Percentiles rank a stretch among this genome's conserved stretches.
These are phyloP conservation scores for Poeciliopsis turrubarensis DNA, from an alignment of 2,113 vertebrate genomes.

Conservation along the genomic window DNA sequence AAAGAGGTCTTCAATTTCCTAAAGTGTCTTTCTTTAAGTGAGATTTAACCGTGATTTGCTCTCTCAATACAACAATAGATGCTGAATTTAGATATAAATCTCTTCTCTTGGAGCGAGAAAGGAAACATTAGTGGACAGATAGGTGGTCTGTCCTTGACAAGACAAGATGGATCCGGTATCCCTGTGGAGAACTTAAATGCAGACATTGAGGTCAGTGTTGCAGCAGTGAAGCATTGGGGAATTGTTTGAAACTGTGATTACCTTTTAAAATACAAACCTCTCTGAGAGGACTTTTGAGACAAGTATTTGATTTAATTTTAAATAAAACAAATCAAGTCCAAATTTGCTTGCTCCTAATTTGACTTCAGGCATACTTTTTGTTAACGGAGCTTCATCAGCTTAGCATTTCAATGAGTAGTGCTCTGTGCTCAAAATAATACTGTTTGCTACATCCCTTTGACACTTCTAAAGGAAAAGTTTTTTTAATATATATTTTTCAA, in stretches of 20 bases:
- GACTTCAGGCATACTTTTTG: no score
- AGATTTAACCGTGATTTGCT: neutral
- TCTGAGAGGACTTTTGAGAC: neutral
- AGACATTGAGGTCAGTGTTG: slow-evolving; percentile 84
- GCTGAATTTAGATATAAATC: slow-evolving; percentile 84
- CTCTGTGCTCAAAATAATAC: no score
- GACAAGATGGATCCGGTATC: slow-evolving; percentile 78
- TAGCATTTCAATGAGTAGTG: no score
- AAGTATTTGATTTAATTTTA: neutral
- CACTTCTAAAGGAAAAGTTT: neutral
- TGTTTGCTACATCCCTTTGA: no score
- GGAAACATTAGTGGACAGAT: slow-evolving; percentile 80
- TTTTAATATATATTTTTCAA: no score
- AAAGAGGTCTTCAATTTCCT: neutral
- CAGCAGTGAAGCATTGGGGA: neutral
- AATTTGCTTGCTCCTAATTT: no score
- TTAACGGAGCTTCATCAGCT: no score
- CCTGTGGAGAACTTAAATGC: slow-evolving; percentile 82
- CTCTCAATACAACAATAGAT: slow-evolving; percentile 76
- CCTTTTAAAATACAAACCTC: neutral
- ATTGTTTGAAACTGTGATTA: neutral
- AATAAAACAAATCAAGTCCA: neutral
- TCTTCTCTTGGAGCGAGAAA: slow-evolving; percentile 78
- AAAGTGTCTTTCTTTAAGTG: neutral
- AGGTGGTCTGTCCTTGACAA: slow-evolving; percentile 82